These are phyloP conservation scores for Neodiprion pinetum DNA, from an alignment of 1,140 invertebrate genomes.

Conservation along the genomic window DNA sequence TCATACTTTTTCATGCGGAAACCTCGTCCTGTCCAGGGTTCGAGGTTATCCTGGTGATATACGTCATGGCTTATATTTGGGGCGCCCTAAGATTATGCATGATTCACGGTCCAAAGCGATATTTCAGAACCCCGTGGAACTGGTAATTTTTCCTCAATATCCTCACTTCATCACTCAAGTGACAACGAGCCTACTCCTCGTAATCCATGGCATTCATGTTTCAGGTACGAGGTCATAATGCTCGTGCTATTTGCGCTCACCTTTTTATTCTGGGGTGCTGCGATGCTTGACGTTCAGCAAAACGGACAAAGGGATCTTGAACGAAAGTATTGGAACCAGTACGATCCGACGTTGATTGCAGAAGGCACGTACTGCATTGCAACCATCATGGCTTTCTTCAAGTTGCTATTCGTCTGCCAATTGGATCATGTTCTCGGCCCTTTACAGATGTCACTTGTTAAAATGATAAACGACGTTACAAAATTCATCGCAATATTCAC, in stretches of 20 bases:
- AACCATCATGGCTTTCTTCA: constrained; percentile 73
- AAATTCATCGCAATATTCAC: constrained; percentile 65
- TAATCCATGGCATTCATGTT: neutral
- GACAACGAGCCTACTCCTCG: neutral
- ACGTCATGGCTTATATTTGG: constrained; percentile 57
- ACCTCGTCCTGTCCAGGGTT: constrained; percentile 47
- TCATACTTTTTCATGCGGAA: neutral
- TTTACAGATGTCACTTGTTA: constrained; percentile 65
- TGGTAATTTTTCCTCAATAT: constrained; percentile 44
- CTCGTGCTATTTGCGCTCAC: constrained; percentile 58
- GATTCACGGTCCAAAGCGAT: constrained; percentile 59
- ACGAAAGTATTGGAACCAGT: constrained; percentile 73
- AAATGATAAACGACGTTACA: constrained; percentile 66
- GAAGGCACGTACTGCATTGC: constrained; percentile 77
- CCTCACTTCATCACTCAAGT: neutral
- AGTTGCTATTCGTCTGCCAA: constrained; percentile 65
- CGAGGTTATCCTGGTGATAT: constrained; percentile 57
- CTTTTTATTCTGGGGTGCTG: constrained; percentile 62
- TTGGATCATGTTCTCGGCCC: constrained; percentile 68
- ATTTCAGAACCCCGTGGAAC: constrained; percentile 63
- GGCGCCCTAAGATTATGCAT: constrained; percentile 60
- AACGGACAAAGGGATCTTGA: constrained; percentile 60
- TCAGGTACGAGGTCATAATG: constrained; percentile 56
- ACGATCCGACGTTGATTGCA: constrained; percentile 74
- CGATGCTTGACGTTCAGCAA: constrained; percentile 54